phyloP scores from a whole-genome alignment of 1,140 invertebrate species.

The Hetaerina americana region DNA sequence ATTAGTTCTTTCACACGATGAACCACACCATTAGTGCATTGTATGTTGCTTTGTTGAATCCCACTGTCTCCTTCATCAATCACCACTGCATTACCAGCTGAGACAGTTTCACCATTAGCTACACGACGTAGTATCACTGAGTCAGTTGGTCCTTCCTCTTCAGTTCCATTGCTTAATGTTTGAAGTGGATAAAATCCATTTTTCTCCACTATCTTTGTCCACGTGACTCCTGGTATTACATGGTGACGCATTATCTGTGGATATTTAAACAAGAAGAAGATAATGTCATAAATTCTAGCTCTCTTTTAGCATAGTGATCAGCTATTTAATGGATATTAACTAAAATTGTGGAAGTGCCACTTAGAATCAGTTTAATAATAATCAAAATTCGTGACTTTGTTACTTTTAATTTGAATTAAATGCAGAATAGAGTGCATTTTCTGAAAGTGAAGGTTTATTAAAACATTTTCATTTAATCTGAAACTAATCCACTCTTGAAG shows the following conservation, averaged over 20 bases:
- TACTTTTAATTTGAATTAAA: too few species aligned
- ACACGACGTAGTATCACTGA: neutral
- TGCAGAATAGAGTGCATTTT: too few species aligned
- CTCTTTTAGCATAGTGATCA: too few species aligned
- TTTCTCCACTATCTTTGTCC: neutral
- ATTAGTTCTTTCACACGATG: neutral
- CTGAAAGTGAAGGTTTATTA: too few species aligned
- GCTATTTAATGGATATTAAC: too few species aligned
- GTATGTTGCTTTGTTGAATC: neutral
- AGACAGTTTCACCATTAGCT: neutral
- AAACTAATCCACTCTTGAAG: too few species aligned
- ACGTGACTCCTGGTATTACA: neutral
- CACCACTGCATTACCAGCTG: neutral
- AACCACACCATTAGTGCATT: neutral
- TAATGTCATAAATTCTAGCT: too few species aligned
- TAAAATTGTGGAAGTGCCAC: too few species aligned
- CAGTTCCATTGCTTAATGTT: neutral
- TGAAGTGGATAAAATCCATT: neutral
- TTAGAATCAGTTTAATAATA: too few species aligned
- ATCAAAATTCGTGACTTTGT: too few species aligned
- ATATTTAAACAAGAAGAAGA: too few species aligned
- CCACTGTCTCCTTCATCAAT: neutral
- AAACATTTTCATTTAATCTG: too few species aligned
- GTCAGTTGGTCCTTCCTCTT: neutral
- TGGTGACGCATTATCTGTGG: neutral